phyloP scores from a whole-genome alignment of 1,140 invertebrate genomes.

The Drosophila guanche region DNA sequence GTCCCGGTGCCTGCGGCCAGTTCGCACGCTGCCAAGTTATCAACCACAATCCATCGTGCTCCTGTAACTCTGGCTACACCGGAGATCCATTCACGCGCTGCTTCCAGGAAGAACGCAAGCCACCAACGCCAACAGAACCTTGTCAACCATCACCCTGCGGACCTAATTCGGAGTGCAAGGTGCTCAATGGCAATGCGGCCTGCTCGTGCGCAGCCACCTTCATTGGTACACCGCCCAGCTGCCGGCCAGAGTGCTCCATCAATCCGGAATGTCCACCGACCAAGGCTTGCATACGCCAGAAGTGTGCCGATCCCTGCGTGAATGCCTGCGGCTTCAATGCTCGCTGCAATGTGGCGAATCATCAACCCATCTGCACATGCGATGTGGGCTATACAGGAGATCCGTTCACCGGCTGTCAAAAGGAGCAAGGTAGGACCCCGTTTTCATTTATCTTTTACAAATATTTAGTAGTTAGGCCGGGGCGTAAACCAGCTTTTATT shows the following conservation, averaged over 20 bases:
- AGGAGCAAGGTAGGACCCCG: constrained; percentile 85
- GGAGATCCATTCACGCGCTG: constrained; percentile 86
- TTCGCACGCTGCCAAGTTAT: constrained; percentile 87
- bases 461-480: constrained; percentile 44
- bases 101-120: constrained; percentile 83
- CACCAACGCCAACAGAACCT: constrained; percentile 85
- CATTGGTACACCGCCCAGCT: constrained; percentile 87
- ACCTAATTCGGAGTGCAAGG: constrained; percentile 88
- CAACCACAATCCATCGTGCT: constrained; percentile 87
- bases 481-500: constrained; percentile 65
- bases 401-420: constrained; percentile 89
- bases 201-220: constrained; percentile 88
- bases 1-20: constrained; percentile 88
- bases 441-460: constrained; percentile 39
- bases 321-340: constrained; percentile 89
- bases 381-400: constrained; percentile 89
- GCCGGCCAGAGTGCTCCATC: constrained; percentile 87
- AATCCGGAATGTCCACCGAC: constrained; percentile 87
- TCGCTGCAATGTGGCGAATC: constrained; percentile 88
- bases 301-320: constrained; percentile 88
- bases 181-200: constrained; percentile 86
- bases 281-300: constrained; percentile 87
- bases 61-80: constrained; percentile 84
- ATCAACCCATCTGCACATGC: constrained; percentile 89
- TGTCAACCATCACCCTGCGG: constrained; percentile 89